Evolutionary conservation across 2,113 vertebrate genomes (phyloP).

Genomic region (Myodes glareolus): DNA sequence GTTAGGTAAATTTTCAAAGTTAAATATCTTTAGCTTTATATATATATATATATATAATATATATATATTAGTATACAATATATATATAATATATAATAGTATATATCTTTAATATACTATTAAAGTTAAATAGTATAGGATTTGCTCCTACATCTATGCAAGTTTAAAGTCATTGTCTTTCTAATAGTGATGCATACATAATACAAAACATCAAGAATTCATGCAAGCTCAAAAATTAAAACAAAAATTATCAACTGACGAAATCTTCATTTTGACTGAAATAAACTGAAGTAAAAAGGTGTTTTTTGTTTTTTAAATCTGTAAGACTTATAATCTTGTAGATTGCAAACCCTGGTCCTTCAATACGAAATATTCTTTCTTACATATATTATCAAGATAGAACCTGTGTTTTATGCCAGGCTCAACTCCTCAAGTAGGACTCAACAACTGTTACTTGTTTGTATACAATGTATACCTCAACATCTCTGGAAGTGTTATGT

Average conservation of each 20-base stretch:
- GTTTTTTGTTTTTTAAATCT: neutral
- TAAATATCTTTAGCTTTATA: no score
- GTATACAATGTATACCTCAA: neutral
- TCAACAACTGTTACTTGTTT: neutral
- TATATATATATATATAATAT: no score
- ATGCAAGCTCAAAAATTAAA: constrained; percentile 15
- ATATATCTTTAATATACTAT: no score
- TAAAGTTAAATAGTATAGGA: neutral
- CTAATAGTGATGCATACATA: neutral
- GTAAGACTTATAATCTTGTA: neutral
- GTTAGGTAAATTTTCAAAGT: constrained; percentile 13
- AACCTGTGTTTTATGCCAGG: neutral
- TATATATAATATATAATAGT: no score
- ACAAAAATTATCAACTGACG: neutral
- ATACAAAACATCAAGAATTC: neutral
- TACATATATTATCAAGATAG: neutral
- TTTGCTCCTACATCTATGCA: neutral
- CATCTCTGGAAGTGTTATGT: neutral
- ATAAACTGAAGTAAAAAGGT: neutral
- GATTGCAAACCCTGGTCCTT: neutral
- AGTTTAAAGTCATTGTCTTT: neutral
- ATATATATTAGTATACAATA: no score
- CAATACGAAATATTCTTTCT: neutral
- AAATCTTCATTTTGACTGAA: neutral
- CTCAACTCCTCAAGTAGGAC: neutral